Conservation (phyloP, 2,888 invertebrate genomes). For the Melieria crassipennis region DNA sequence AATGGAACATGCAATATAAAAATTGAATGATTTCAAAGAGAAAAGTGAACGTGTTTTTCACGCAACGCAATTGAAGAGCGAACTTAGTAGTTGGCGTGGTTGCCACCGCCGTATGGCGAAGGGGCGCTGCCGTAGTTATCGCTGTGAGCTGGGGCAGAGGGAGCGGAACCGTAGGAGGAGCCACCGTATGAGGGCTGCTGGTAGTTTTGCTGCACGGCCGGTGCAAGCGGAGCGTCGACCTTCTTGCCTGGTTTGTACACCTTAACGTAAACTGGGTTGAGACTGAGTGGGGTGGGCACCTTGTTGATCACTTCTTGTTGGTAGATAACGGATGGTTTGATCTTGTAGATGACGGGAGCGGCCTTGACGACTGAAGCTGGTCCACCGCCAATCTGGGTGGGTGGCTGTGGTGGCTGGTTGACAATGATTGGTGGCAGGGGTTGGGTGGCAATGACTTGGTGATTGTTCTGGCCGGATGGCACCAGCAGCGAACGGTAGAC, state of each 20-base stretch:
- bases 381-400: constrained; percentile 58
- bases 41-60: not conserved
- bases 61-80: not conserved
- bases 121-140: constrained; percentile 46
- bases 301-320: constrained; percentile 64
- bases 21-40: constrained; percentile 1
- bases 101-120: constrained; percentile 25
- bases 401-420: constrained; percentile 59
- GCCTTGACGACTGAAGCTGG: constrained; percentile 61
- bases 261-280: constrained; percentile 64
- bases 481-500: constrained; percentile 59
- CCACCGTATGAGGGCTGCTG: constrained; percentile 33
- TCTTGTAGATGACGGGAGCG: constrained; percentile 62
- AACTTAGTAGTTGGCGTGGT: not conserved
- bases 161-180: constrained; percentile 29
- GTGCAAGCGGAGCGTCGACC: constrained; percentile 53
- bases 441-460: constrained; percentile 59
- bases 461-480: constrained; percentile 58
- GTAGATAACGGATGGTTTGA: constrained; percentile 61
- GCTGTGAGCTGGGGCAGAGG: constrained; percentile 30
- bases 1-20: not conserved
- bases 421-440: constrained; percentile 61
- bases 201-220: constrained; percentile 53
- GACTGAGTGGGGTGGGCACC: constrained; percentile 60
- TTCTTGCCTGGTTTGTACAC: constrained; percentile 64